Percentiles rank a stretch among this genome's conserved stretches.
phyloP scores from a whole-genome alignment of 1,140 invertebrate genomes.

The Heliconius congener region DNA sequence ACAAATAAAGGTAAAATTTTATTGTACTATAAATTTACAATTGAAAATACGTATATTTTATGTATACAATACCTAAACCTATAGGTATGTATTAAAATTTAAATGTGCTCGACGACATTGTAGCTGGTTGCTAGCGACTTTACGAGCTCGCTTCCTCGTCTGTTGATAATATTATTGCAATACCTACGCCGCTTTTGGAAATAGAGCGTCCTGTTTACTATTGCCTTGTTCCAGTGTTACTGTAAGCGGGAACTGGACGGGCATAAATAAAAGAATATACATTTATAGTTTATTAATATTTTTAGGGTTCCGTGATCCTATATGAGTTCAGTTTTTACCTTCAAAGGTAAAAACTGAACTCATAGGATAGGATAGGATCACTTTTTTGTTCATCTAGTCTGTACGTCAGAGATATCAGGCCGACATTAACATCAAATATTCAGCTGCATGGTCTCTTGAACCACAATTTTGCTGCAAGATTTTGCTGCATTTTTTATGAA shows the following conservation, averaged over 20 bases:
- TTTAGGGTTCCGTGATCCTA: no score
- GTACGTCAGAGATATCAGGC: no score
- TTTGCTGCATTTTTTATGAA: no score
- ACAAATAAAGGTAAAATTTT: neutral
- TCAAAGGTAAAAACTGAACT: no score
- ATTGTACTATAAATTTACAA: conserved; percentile 18
- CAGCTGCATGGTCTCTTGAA: no score
- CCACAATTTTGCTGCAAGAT: no score
- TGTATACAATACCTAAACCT: neutral
- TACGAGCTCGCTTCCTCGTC: conserved; percentile 57
- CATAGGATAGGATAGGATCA: no score
- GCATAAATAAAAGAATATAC: neutral
- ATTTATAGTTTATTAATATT: no score
- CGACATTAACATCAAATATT: no score
- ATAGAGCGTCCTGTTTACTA: conserved; percentile 6
- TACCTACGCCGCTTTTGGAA: neutral
- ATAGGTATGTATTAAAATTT: conserved; percentile 49
- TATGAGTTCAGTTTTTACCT: no score
- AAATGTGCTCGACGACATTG: conserved; percentile 60
- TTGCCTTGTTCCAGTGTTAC: neutral
- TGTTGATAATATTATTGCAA: conserved; percentile 48
- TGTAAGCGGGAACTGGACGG: neutral
- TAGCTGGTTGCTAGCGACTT: conserved; percentile 50
- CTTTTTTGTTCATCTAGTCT: no score
- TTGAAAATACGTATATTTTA: conserved; percentile 47